Evolutionary conservation across 2,113 vertebrate genomes (phyloP), one percentile per base, ranked within the genome.

Genomic region (Brachyistius frenatus): DNA sequence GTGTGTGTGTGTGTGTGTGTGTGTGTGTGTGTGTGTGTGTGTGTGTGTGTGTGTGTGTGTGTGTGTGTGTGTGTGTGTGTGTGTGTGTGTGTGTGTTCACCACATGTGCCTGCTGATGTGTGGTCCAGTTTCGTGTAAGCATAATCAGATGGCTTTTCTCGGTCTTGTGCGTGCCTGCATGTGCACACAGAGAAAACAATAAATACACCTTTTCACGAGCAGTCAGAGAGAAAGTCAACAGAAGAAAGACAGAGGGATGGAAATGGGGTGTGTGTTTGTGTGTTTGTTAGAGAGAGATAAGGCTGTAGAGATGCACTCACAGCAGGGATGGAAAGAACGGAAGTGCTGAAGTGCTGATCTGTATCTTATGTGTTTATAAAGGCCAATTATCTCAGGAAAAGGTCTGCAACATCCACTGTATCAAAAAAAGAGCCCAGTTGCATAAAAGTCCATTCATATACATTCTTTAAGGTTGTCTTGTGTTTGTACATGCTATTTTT

Each of bases 41-140:
- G 66, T 76, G 65, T 56, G 50, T 55, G 84, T 66, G 63, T 75
- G 81, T 70, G 80, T 44, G 44, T 46, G 44, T 46, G 23, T 23
- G 23, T 23, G 44, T 46, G 44, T 46, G 88, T 90, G 88, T 79
- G 80, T 66, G 81, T 85, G 85, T 80, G 69, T 23, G 23, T 23
- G 23, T 23, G 23, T 23, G 23, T 23, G 23, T 23, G 23, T 23
- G 23, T 23, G 65, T 56, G 50, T 55, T 23, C 64, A 5, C 77
- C 73, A 85, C 85, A 84, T 86, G 85, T 83, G 69, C 9, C 1
- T 81, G 77, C 52, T 62, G 53, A 83, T 89, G 90, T 92, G 91
- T 89, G 91, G 88, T 92, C 71, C 71, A 46, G 60, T 63, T 23
- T 69, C 4, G 2, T 83, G 52, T 73, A 56, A 76, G 56, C 64